These are phyloP conservation scores for Drosophila oshimai DNA, from an alignment of 1,140 invertebrate genomes.

Conservation along the genomic window DNA sequence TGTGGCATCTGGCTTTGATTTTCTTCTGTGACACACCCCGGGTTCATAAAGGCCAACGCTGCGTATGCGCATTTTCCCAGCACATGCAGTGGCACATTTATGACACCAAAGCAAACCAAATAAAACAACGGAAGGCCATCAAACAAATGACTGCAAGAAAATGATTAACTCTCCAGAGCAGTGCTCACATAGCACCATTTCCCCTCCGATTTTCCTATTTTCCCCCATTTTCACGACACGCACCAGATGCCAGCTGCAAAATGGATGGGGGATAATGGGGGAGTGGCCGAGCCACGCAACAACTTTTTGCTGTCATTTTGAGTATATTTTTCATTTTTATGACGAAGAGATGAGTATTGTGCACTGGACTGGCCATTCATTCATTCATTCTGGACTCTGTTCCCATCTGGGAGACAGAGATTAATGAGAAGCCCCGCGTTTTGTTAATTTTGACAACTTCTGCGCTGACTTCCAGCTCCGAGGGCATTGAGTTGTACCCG, in stretches of 20 bases:
- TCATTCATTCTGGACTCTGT: conserved; percentile 20
- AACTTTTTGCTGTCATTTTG: conserved; percentile 76
- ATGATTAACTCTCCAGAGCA: conserved; percentile 66
- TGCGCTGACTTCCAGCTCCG: conserved; percentile 39
- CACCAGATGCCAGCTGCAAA: conserved; percentile 31
- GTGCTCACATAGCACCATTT: neutral
- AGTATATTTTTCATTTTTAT: conserved; percentile 75
- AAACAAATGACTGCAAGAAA: conserved; percentile 67
- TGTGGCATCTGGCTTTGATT: conserved; percentile 5
- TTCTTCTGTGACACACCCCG: neutral
- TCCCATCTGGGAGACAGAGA: conserved; percentile 60
- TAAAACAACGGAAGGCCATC: conserved; percentile 42
- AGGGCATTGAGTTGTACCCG: conserved; percentile 57
- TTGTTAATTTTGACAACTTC: conserved; percentile 79
- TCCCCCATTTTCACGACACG: conserved; percentile 22
- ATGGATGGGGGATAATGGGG: neutral
- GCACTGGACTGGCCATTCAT: conserved; percentile 55
- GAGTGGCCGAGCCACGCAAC: conserved; percentile 47
- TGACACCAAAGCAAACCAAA: conserved; percentile 25
- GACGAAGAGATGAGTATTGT: conserved; percentile 48
- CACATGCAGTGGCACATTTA: conserved; percentile 50
- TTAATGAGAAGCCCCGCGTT: conserved; percentile 74
- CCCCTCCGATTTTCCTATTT: conserved; percentile 25
- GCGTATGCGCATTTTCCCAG: conserved; percentile 46
- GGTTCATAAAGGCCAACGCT: conserved; percentile 22